These are phyloP conservation scores for Sinocyclocheilus anshuiensis DNA, from an alignment of 2,113 vertebrate genomes.

Conservation along the genomic window DNA sequence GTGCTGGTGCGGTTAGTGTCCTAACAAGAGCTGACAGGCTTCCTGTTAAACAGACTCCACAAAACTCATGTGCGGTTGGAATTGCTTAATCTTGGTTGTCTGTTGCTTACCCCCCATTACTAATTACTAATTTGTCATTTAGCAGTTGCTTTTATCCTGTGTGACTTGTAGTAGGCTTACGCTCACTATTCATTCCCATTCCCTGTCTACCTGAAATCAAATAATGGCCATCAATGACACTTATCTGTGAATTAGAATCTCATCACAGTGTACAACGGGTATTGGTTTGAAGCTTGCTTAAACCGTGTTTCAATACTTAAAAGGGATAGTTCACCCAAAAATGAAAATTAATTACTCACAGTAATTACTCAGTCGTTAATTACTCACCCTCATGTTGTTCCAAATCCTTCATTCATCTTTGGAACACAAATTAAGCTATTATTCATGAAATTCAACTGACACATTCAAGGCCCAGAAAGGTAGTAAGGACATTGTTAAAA, in stretches of 20 bases:
- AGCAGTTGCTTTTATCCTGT: slow-evolving; percentile 5
- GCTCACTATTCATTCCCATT: not conserved
- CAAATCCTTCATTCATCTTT: too few species aligned
- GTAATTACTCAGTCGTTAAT: too few species aligned
- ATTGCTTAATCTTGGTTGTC: slow-evolving; percentile 5
- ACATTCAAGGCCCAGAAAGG: too few species aligned
- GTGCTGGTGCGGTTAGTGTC: not conserved
- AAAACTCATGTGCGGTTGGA: not conserved
- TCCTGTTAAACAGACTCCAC: slow-evolving; percentile 12
- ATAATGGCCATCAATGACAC: slow-evolving; percentile 12
- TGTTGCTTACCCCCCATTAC: not conserved
- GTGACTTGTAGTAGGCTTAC: not conserved
- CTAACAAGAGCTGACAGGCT: slow-evolving; percentile 33
- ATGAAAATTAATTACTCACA: too few species aligned
- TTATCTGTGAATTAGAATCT: slow-evolving; percentile 1
- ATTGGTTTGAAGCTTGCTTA: not conserved
- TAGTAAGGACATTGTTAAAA: too few species aligned
- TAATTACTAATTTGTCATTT: not conserved
- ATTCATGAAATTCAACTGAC: too few species aligned
- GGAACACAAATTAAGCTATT: too few species aligned
- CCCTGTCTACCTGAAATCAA: not conserved
- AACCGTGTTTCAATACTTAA: not conserved
- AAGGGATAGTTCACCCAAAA: too few species aligned
- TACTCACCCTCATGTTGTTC: too few species aligned
- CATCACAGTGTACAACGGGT: not conserved